Conservation (phyloP, 2,113 vertebrate species). For the Malaclemys terrapin region DNA sequence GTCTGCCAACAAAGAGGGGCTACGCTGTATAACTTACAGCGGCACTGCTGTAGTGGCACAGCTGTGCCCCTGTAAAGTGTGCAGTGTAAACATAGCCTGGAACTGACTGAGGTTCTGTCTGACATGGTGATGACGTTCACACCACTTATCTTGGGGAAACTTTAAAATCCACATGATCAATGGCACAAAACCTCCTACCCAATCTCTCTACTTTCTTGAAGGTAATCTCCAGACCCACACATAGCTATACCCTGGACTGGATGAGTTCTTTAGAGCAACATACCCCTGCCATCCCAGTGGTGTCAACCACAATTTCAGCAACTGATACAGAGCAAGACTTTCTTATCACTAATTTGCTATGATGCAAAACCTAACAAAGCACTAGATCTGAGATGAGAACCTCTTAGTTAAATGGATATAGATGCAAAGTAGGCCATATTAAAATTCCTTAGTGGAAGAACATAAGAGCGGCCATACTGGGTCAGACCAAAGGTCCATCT, state of each 20-base stretch:
- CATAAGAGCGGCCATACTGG: too few species aligned
- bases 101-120: not conserved
- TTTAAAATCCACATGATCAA: not conserved
- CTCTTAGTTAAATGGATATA: not conserved
- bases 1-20: too few species aligned
- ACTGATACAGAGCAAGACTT: too few species aligned
- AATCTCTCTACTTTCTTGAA: not conserved
- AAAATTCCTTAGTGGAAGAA: not conserved
- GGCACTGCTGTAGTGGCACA: too few species aligned
- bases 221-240: not conserved
- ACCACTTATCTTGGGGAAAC: not conserved
- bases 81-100: too few species aligned
- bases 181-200: not conserved
- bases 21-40: too few species aligned
- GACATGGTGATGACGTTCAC: not conserved
- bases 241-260: not conserved
- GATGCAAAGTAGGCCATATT: not conserved
- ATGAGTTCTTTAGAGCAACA: not conserved
- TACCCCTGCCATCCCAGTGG: not conserved
- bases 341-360: not conserved
- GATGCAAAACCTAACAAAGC: not conserved
- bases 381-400: not conserved
- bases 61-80: too few species aligned
- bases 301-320: too few species aligned
- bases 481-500: too few species aligned